Conservation (phyloP, 2,888 invertebrate genomes). For the Protophormia terraenovae region DNA sequence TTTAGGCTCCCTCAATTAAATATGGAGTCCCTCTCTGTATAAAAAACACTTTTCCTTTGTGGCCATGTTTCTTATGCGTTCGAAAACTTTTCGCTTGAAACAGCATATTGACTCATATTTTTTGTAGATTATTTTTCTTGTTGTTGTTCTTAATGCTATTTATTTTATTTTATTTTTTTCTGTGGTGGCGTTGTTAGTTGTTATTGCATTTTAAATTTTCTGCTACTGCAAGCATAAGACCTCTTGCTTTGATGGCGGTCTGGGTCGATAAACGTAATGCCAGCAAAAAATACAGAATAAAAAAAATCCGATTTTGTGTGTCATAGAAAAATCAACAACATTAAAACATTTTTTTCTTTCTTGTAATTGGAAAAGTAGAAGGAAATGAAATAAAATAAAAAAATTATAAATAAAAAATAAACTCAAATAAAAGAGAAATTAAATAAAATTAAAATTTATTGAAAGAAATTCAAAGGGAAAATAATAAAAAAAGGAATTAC, state of each 20-base stretch:
- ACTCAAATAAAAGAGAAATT: slow-evolving; percentile 15
- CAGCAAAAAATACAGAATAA: neutral
- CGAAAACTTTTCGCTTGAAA: slow-evolving; percentile 39
- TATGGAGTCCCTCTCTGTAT: neutral
- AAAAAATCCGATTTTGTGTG: slow-evolving; percentile 21
- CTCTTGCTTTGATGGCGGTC: slow-evolving; percentile 71
- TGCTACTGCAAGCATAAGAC: slow-evolving; percentile 63
- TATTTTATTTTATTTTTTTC: neutral
- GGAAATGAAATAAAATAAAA: neutral
- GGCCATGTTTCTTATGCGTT: slow-evolving; percentile 32
- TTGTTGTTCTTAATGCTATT: no score
- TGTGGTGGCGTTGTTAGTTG: neutral
- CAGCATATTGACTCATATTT: slow-evolving; percentile 48
- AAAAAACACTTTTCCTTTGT: neutral
- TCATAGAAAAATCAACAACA: slow-evolving; percentile 25
- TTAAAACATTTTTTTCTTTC: neutral
- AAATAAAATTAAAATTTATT: slow-evolving; percentile 18
- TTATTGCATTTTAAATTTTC: slow-evolving; percentile 35
- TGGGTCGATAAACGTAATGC: slow-evolving; percentile 68
- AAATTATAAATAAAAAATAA: neutral
- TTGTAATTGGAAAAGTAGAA: slow-evolving; percentile 29
- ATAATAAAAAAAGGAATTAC: neutral
- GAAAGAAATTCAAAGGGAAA: neutral
- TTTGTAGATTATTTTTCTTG: no score
- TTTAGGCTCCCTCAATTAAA: neutral